A percentile compares a stretch with the other conserved stretches of the same genome.
Evolutionary conservation across 2,113 vertebrate genomes (phyloP).

Genomic region (Diadophis punctatus): DNA sequence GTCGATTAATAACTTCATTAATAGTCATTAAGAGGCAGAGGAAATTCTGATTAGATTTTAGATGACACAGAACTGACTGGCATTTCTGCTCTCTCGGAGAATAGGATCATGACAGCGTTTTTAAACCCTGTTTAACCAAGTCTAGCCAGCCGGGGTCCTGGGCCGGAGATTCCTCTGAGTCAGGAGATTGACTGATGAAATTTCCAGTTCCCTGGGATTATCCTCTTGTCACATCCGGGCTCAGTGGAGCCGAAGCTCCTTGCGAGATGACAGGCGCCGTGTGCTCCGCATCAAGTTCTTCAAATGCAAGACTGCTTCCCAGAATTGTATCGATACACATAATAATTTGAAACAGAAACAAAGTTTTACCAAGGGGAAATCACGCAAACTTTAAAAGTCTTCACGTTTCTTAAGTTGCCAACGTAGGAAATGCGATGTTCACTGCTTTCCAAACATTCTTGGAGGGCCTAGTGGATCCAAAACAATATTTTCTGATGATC

Average conservation of each 20-base stretch:
- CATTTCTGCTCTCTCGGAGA: background rate
- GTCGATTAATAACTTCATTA: background rate
- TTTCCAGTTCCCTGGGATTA: background rate
- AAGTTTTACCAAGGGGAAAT: background rate
- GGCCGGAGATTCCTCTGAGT: background rate
- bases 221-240: background rate
- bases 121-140: background rate
- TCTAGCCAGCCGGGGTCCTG: background rate
- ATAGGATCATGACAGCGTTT: background rate
- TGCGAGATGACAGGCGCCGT: background rate
- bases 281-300: background rate
- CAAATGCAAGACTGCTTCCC: background rate
- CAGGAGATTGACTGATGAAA: background rate
- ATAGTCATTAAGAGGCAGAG: background rate
- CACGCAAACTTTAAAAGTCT: background rate
- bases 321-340: background rate
- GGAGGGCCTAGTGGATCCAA: background rate
- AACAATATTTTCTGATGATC: background rate
- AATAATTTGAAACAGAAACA: background rate
- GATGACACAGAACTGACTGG: background rate
- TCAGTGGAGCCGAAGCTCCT: background rate
- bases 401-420: background rate
- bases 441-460: background rate
- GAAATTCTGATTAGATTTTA: background rate
- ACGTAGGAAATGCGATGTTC: background rate